Conservation (phyloP, 2,888 invertebrate genomes). For the Drosophila melanosoma region DNA sequence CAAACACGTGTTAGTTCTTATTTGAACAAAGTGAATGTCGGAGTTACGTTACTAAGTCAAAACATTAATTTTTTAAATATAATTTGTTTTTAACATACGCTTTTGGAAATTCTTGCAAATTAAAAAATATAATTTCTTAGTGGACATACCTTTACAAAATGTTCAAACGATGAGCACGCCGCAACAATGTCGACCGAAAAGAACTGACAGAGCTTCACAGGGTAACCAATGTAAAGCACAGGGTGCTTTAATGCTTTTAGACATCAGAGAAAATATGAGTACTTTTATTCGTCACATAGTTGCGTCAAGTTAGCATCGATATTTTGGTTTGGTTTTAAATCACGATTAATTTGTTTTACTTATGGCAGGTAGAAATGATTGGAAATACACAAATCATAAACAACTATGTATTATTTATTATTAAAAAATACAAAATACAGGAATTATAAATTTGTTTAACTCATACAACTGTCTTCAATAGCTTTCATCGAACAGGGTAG, state of each 20-base stretch:
- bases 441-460: neutral
- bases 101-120: neutral
- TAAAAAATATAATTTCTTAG: neutral
- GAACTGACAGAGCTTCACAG: constrained; percentile 30
- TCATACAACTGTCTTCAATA: neutral
- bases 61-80: neutral
- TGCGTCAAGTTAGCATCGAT: constrained; percentile 22
- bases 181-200: constrained; percentile 40
- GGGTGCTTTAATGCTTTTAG: neutral
- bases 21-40: neutral
- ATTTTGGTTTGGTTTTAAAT: neutral
- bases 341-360: neutral
- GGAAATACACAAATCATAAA: neutral
- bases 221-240: constrained; percentile 5
- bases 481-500: neutral
- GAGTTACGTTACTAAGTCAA: neutral
- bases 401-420: neutral
- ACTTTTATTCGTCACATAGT: neutral
- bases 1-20: constrained; percentile 25
- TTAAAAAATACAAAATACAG: neutral
- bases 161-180: constrained; percentile 49
- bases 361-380: neutral
- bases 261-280: neutral
- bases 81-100: neutral
- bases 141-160: constrained; percentile 40